These are phyloP conservation scores for Leptopilina syphax DNA, from an alignment of 2,888 invertebrate genomes.

Conservation along the genomic window DNA sequence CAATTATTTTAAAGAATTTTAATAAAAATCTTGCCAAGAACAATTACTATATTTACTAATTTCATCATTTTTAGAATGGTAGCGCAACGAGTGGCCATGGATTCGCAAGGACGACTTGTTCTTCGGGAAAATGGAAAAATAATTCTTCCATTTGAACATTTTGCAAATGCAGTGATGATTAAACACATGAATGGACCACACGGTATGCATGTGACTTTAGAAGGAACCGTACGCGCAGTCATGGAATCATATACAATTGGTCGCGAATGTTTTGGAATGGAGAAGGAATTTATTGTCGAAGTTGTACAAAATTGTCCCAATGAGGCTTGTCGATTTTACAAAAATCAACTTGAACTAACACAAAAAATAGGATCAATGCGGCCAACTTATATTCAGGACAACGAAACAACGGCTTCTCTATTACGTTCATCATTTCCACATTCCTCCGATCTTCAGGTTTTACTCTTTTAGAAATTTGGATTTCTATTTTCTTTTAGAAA, in stretches of 20 bases:
- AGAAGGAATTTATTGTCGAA: slow-evolving; percentile 92
- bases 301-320: slow-evolving; percentile 93
- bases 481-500: slow-evolving; percentile 5
- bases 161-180: slow-evolving; percentile 93
- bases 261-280: slow-evolving; percentile 90
- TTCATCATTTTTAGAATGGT: slow-evolving; percentile 83
- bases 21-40: too few species aligned
- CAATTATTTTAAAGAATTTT: too few species aligned
- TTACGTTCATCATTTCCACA: slow-evolving; percentile 71
- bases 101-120: slow-evolving; percentile 89
- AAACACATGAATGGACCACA: slow-evolving; percentile 94
- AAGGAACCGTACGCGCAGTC: slow-evolving; percentile 90
- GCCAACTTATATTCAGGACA: slow-evolving; percentile 72
- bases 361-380: slow-evolving; percentile 75
- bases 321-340: slow-evolving; percentile 91
- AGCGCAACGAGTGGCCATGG: slow-evolving; percentile 90
- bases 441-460: slow-evolving; percentile 70
- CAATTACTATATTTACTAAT: background rate
- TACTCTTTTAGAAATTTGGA: slow-evolving; percentile 11
- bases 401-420: slow-evolving; percentile 70
- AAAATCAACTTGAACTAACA: slow-evolving; percentile 85
- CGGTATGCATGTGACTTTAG: slow-evolving; percentile 89
- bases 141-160: slow-evolving; percentile 92
- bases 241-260: slow-evolving; percentile 92
- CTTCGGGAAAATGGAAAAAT: slow-evolving; percentile 92